Base-by-base conservation (phyloP, 2,797 vertebrate genomes). In the Nannoperca australis region DNA sequence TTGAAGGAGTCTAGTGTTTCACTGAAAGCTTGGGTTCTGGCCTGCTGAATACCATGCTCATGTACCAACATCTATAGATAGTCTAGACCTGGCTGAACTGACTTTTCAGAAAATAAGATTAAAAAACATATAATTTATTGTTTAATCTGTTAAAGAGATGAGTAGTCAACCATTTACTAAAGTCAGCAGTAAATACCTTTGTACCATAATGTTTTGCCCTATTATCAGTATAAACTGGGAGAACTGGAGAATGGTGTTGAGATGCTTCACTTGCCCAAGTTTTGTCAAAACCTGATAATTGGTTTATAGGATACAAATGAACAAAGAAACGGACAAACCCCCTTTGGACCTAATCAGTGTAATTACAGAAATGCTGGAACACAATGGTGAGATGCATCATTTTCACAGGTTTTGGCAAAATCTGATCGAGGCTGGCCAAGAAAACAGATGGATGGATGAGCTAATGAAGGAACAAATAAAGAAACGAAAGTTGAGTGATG, bases 331-430 rank as follows among this genome's bases (percentile, higher is more conserved):
- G 84, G 81, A 85, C 80, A 84, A 92, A 89, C 81, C 79, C 74
- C 87, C 66, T 87, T 38, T 87, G 89, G 89, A 91, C 85, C 82
- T 88, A 85, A 88, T 91, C 88, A 91, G 88, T 83, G 86, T 87
- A 87, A 90, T 91, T 86, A 92, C 85, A 84, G 85, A 85, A 79
- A 89, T 84, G 86, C 73, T 89, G 88, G 85, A 89, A 87, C 76
- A 22, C 69, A 53, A 59, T 81, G 83, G 79, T 86, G 87, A 87
- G 86, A 90, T 85, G 87, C 91, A 88, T 91, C 47, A 86, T 89
- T 89, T 92, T 90, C 87, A 88, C 86, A 88, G 84, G 81, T 87
- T 92, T 89, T 89, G 85, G 87, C 86, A 79, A 83, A 88, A 82
- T 83, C 50, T 56, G 72, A 82, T 76, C 50, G 44, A 80, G 63